Evolutionary conservation across 2,113 vertebrate genomes (phyloP).

Genomic region (Engraulis encrasicolus): DNA sequence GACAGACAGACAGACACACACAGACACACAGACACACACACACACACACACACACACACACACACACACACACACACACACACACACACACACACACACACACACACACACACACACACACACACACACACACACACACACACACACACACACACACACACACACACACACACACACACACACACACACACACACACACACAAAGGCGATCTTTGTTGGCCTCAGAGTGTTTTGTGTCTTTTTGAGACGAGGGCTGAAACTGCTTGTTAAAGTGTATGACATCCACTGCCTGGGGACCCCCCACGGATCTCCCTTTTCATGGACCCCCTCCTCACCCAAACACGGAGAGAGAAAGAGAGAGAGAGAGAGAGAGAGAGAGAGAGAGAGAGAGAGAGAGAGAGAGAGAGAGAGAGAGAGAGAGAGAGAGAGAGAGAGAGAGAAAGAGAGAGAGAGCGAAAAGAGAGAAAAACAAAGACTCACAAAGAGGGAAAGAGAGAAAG

Average conservation of each 20-base stretch:
- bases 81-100: too few relatives aligned
- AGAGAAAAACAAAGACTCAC: too few relatives aligned
- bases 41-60: too few relatives aligned
- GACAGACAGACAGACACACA: too few relatives aligned
- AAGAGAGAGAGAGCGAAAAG: too few relatives aligned
- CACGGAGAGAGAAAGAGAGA: slow-evolving; percentile 35
- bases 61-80: too few relatives aligned
- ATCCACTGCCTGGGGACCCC: slow-evolving; percentile 53
- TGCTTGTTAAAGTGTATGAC: slow-evolving; percentile 58
- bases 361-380: not conserved
- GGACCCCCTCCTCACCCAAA: slow-evolving; percentile 14
- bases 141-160: slow-evolving; percentile 31
- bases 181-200: slow-evolving; percentile 40
- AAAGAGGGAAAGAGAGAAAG: too few relatives aligned
- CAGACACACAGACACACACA: too few relatives aligned
- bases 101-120: too few relatives aligned
- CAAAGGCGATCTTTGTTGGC: slow-evolving; percentile 60
- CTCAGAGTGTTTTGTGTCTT: slow-evolving; percentile 54
- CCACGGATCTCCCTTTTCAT: slow-evolving; percentile 46
- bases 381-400: not conserved
- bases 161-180: slow-evolving; percentile 24
- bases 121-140: too few relatives aligned
- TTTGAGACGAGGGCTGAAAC: slow-evolving; percentile 57
- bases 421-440: too few relatives aligned
- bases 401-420: too few relatives aligned